Evolutionary conservation across 2,797 vertebrate genomes (phyloP).

Genomic region (Pipistrellus kuhlii): DNA sequence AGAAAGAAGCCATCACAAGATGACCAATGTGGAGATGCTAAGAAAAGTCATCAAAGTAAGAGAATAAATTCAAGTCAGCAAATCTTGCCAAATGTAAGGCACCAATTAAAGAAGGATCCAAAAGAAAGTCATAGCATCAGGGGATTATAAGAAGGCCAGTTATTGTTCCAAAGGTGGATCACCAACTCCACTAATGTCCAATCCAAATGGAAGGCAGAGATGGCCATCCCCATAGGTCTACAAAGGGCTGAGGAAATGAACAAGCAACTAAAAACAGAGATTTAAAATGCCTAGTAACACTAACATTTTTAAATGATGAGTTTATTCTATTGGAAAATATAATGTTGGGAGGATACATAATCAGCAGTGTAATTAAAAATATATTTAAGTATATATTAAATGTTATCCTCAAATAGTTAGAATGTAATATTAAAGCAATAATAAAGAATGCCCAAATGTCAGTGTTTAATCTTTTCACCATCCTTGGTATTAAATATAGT

Average conservation of each 20-base stretch:
- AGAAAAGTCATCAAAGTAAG: slow-evolving; percentile 20
- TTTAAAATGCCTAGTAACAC: neutral
- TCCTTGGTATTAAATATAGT: neutral
- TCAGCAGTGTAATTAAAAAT: neutral
- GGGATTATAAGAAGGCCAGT: slow-evolving; percentile 17
- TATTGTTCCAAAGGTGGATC: neutral
- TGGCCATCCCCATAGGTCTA: neutral
- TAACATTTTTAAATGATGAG: neutral
- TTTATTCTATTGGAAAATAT: neutral
- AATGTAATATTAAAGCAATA: neutral
- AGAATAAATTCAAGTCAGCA: slow-evolving; percentile 27
- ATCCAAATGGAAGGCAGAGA: neutral
- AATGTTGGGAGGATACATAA: neutral
- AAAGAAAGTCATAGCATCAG: neutral
- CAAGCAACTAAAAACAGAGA: neutral
- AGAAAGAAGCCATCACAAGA: neutral
- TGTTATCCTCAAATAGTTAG: neutral
- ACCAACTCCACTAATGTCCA: neutral
- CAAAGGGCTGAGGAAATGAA: neutral
- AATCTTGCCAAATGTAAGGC: slow-evolving; percentile 19
- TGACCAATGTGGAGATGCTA: neutral
- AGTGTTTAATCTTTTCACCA: neutral
- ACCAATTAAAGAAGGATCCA: neutral
- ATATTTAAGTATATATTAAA: neutral
- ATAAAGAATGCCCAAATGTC: neutral